phyloP scores from a whole-genome alignment of 2,113 vertebrate species.

The Sinosuthora webbiana region DNA sequence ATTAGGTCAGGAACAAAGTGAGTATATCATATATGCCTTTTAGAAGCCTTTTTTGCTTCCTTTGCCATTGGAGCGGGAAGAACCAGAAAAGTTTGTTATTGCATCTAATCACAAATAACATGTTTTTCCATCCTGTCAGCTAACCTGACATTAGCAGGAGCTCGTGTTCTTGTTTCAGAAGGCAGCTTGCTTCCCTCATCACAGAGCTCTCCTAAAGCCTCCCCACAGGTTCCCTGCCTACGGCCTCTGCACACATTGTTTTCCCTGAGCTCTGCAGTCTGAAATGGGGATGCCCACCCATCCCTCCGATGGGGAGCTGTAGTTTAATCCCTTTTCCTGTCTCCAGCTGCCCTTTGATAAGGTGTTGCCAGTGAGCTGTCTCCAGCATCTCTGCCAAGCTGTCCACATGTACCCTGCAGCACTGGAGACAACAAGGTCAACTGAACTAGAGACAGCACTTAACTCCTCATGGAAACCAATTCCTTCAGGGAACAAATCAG shows the following conservation, averaged over 20 bases:
- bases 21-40: not conserved
- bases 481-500: not conserved
- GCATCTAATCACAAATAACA: not conserved
- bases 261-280: not conserved
- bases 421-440: not conserved
- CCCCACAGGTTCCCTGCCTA: rapidly evolving
- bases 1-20: not conserved
- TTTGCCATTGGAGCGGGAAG: not conserved
- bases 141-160: not conserved
- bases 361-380: not conserved
- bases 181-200: not conserved
- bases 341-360: not conserved
- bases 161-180: not conserved
- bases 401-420: rapidly evolving
- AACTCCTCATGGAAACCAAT: not conserved
- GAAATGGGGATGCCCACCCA: rapidly evolving
- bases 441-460: not conserved
- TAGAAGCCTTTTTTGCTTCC: not conserved
- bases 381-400: not conserved
- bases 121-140: not conserved
- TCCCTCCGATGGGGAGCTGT: rapidly evolving
- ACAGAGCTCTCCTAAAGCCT: not conserved
- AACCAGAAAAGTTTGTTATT: not conserved
- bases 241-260: rapidly evolving
- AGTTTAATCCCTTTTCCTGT: not conserved